Base-by-base conservation (phyloP, 2,888 invertebrate species). In the Tetramorium bicarinatum region DNA sequence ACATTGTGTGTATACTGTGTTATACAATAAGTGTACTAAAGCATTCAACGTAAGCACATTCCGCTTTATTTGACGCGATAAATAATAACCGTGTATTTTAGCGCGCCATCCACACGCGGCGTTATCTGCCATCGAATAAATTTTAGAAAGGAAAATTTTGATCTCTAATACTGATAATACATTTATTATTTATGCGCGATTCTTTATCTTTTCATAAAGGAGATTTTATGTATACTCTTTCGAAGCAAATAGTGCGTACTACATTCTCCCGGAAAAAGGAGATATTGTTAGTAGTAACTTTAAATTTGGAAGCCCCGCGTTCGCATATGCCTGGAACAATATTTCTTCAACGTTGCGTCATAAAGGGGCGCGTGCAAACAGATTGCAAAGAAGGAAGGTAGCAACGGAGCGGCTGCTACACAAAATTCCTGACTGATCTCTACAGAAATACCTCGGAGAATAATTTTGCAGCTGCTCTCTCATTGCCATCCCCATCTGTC, bases 381-480 rank as follows among this genome's bases (percentile, higher is more conserved):
- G 85, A 87, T 88, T 80, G 88, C 74, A 83, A 84, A 84, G 77
- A 83, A 79, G 84, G 77, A 54, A 64, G 82, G 64, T 64, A 75
- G 64, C 44, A 64, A n/a, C 47, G 44, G 72, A 79, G 62, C 62
- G 72, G 71, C 79, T 80, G 79, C 74, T 82, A 54, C 80, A 67
- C 75, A 86, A 87, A 84, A 89, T 89, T 88, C 87, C 80, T 29
- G 18, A 86, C 83, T 86, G 85, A 87, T 83, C 87, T 83, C 87
- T 82, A 67, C 84, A 79, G 84, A 89, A 90, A 91, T 87, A 86
- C 83, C 84, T 84, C 75, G 81, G 87, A 87, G 89, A 88, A 90
- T 91, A 89, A 91, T 91, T 91, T 90, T 82, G 88, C 90, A 89
- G 89, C 88, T 84, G 88, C 47, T 82, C 47, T 34, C 61, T 44